Evolutionary conservation across 2,113 vertebrate genomes (phyloP), one percentile per base, ranked within the genome.

Genomic region (Channa argus): DNA sequence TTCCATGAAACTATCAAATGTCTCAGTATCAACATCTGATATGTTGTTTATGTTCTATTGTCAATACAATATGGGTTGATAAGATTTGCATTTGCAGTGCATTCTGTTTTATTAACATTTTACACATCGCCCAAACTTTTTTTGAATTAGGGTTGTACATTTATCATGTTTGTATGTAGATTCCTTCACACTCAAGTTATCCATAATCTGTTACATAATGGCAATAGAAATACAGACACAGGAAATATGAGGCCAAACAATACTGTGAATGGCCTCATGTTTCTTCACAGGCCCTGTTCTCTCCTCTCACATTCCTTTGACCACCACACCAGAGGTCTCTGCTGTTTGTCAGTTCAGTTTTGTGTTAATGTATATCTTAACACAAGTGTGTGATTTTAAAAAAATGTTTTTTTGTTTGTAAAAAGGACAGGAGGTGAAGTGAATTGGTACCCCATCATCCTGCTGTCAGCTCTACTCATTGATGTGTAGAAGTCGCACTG

Each of bases 151-250:
- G 24, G 24, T 24, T 24, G 24, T 24, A 90, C 83, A 90, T 45
- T 58, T 67, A 65, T 65, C 54, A 60, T 13, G 49, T 79, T 83
- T 85, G 64, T 74, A 73, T 72, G 63, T 78, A 36, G 76, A 61
- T 80, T 78, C 77, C 82, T 82, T 86, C 78, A 74, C 58, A 44
- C 77, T 74, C 52, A 55, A 38, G 62, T 65, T 59, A 43, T 80
- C 60, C 56, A 71, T 63, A 49, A 36, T 85, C 64, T 58, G 62
- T 83, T 69, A 86, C 64, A 61, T 77, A 43, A 86, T 79, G 79
- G 72, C 86, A 75, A 88, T 61, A 64, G 45, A 79, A 71, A 72
- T 62, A 86, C 80, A 79, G 38, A 89, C 69, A 80, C 59, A 2
- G 14, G 36, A 1, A 65, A 72, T n/a, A 67, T 55, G 67, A 86